phyloP scores from a whole-genome alignment of 1,140 invertebrate genomes.

The Nasonia longicornis region DNA sequence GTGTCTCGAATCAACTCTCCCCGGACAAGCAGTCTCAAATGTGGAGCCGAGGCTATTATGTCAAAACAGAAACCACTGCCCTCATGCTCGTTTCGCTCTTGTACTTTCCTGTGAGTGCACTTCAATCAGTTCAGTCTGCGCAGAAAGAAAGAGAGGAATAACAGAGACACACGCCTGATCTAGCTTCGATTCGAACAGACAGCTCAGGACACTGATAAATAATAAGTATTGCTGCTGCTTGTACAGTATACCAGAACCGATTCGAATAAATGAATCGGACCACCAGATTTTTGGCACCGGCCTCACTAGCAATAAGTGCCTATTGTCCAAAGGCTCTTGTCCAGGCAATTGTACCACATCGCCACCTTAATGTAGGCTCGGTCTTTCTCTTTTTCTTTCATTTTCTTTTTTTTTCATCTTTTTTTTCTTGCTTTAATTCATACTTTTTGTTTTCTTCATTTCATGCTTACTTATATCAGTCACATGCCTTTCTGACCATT shows the following conservation, averaged over 20 bases:
- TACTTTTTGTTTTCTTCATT: background rate
- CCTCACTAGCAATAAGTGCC: constrained; percentile 52
- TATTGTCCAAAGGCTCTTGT: constrained; percentile 52
- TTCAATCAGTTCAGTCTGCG: background rate
- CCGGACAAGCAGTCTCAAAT: constrained; percentile 16
- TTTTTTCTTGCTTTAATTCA: background rate
- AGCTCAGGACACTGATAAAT: background rate
- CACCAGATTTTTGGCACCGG: constrained; percentile 54
- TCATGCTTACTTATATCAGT: background rate
- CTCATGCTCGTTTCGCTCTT: constrained; percentile 15
- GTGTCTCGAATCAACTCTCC: too few species aligned
- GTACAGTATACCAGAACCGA: constrained; percentile 27
- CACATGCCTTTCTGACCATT: background rate
- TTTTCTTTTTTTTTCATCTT: constrained; percentile 21
- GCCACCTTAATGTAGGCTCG: constrained; percentile 55
- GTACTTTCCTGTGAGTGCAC: constrained; percentile 30
- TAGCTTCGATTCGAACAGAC: background rate
- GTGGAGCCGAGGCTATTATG: constrained; percentile 18
- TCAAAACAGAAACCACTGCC: constrained; percentile 16
- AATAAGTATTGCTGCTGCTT: constrained; percentile 2
- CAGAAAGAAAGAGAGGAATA: constrained; percentile 33
- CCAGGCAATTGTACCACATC: constrained; percentile 48
- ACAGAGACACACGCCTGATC: background rate
- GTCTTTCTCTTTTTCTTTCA: constrained; percentile 39
- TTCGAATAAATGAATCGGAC: constrained; percentile 59